phyloP scores from a whole-genome alignment of 1,140 invertebrate genomes.

The Acromyrmex charruanus region DNA sequence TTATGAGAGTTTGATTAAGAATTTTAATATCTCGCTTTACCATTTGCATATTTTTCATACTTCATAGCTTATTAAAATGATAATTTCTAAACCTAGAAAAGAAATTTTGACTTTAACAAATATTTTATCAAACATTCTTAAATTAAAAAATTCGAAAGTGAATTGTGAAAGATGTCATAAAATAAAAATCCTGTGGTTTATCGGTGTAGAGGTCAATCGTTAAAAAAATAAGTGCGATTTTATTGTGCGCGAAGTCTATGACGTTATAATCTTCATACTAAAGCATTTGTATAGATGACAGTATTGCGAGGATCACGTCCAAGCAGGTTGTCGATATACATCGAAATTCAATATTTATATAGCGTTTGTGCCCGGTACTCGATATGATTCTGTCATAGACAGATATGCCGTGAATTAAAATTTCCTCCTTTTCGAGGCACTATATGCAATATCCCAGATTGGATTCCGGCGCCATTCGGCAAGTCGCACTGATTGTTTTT shows the following conservation, averaged over 20 bases:
- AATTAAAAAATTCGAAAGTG: background rate
- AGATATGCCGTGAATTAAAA: conserved; percentile 61
- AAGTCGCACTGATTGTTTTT: conserved; percentile 49
- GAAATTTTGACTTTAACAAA: background rate
- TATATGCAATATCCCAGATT: conserved; percentile 72
- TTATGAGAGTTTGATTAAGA: background rate
- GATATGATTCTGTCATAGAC: conserved; percentile 53
- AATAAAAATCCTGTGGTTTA: background rate
- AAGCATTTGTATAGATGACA: conserved; percentile 37
- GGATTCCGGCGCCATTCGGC: conserved; percentile 67
- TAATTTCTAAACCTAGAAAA: background rate
- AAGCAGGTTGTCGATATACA: conserved; percentile 52
- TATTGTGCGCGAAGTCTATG: background rate
- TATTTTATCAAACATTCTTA: background rate
- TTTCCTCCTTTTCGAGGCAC: conserved; percentile 29
- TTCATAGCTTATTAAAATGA: background rate
- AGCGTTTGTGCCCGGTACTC: conserved; percentile 16
- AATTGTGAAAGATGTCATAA: background rate
- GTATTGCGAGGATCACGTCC: conserved; percentile 27
- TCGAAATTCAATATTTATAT: conserved; percentile 65
- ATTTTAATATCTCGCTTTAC: background rate
- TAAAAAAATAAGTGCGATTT: conserved; percentile 28
- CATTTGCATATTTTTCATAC: background rate
- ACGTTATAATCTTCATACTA: conserved; percentile 4
- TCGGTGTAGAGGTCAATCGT: background rate